A percentile compares a stretch with the other conserved stretches of the same genome.
These are phyloP conservation scores for Pterophyllum scalare DNA, from an alignment of 2,113 vertebrate genomes.

Conservation along the genomic window DNA sequence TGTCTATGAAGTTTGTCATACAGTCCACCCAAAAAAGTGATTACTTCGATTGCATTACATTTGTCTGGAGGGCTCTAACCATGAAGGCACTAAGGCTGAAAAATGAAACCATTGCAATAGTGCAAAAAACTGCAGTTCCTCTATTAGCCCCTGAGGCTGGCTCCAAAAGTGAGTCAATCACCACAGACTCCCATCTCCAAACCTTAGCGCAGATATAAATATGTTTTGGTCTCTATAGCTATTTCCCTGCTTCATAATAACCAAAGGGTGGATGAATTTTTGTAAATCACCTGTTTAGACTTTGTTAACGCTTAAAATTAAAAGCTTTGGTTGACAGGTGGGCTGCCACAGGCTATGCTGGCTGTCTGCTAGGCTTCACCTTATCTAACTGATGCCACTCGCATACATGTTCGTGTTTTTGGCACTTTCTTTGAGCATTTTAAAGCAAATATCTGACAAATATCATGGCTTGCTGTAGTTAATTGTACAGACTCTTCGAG, in stretches of 20 bases:
- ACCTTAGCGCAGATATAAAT: neutral
- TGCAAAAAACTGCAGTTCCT: neutral
- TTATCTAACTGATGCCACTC: neutral
- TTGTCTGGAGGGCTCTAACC: neutral
- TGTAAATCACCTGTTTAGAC: neutral
- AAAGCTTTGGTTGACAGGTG: neutral
- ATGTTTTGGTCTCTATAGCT: too few species aligned
- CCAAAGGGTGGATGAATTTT: neutral
- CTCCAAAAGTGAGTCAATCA: neutral
- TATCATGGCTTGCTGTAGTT: neutral
- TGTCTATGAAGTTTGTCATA: neutral
- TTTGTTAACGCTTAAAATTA: neutral
- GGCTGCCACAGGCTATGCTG: neutral
- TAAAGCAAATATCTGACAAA: neutral
- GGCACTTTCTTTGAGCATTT: neutral
- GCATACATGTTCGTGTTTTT: neutral
- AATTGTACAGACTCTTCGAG: neutral
- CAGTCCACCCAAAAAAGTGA: accelerated
- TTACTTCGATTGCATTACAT: neutral
- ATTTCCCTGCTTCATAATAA: neutral
- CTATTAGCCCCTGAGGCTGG: neutral
- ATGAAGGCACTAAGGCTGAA: neutral
- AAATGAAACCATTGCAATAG: neutral
- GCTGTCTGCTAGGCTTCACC: neutral
- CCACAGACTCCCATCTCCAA: neutral